phyloP scores from a whole-genome alignment of 2,113 vertebrate species.

The Edolisoma coerulescens region DNA sequence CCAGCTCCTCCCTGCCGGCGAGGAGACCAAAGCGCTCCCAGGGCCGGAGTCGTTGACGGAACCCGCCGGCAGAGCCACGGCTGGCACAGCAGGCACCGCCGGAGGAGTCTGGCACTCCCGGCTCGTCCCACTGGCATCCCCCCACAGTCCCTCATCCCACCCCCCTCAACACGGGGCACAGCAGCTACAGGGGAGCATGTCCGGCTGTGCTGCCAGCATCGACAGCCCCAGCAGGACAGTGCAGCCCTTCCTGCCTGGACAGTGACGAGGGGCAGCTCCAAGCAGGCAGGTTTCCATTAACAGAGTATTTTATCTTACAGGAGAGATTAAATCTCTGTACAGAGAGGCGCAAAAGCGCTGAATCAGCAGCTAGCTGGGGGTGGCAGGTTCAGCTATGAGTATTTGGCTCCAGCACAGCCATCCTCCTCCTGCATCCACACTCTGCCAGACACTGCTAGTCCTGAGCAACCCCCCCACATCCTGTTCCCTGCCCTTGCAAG shows the following conservation, averaged over 20 bases:
- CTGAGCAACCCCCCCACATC: neutral
- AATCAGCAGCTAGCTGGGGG: conserved; percentile 20
- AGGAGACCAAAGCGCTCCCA: neutral
- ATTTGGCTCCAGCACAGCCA: neutral
- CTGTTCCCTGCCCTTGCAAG: fast-evolving
- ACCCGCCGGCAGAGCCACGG: fast-evolving
- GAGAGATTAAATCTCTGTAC: neutral
- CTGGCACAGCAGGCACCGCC: fast-evolving
- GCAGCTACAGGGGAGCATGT: fast-evolving
- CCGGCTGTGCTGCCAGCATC: fast-evolving
- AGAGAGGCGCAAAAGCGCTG: neutral
- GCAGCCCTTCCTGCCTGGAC: neutral
- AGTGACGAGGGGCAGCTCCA: fast-evolving
- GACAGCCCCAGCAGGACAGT: fast-evolving
- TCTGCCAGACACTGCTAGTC: neutral
- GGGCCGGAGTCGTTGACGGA: fast-evolving
- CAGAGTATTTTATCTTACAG: neutral
- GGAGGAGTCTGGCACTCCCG: neutral
- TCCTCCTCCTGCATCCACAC: neutral
- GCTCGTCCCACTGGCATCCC: neutral
- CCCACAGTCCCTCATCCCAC: neutral
- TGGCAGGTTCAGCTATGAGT: neutral
- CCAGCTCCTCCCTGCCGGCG: neutral
- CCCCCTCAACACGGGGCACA: fast-evolving
- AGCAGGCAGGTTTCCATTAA: neutral